Evolutionary conservation across 2,113 vertebrate species (phyloP).

Genomic region (Fregata magnificens): DNA sequence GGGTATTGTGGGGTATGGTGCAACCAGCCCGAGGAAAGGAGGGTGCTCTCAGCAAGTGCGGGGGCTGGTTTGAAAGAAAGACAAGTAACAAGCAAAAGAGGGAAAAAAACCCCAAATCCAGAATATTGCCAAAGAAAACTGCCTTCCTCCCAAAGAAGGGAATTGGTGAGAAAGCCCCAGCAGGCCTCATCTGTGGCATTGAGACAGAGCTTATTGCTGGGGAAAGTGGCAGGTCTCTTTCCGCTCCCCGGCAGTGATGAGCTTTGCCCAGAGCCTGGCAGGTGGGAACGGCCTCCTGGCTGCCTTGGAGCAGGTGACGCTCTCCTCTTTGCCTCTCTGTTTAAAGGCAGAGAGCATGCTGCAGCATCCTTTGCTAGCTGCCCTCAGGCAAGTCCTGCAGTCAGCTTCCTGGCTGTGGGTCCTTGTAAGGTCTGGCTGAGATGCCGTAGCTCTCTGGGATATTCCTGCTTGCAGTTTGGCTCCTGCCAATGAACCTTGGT

Average conservation of each 20-base stretch:
- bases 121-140: not conserved
- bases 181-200: not conserved
- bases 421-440: not conserved
- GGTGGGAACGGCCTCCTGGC: not conserved
- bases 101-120: not conserved
- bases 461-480: not conserved
- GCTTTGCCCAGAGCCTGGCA: not conserved
- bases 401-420: not conserved
- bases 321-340: not conserved
- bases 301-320: not conserved
- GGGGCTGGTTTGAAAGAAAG: not conserved
- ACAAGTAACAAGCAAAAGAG: not conserved
- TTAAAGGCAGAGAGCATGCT: not conserved
- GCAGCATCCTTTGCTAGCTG: not conserved
- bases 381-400: not conserved
- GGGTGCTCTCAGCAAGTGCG: not conserved
- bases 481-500: not conserved
- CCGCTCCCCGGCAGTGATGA: not conserved
- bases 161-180: not conserved
- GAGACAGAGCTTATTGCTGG: not conserved
- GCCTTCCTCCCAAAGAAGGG: not conserved
- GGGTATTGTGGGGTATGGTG: not conserved
- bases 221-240: not conserved
- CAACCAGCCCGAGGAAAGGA: not conserved
- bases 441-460: not conserved